phyloP scores from a whole-genome alignment of 1,140 invertebrate species.

The Drosophila micromelanica region DNA sequence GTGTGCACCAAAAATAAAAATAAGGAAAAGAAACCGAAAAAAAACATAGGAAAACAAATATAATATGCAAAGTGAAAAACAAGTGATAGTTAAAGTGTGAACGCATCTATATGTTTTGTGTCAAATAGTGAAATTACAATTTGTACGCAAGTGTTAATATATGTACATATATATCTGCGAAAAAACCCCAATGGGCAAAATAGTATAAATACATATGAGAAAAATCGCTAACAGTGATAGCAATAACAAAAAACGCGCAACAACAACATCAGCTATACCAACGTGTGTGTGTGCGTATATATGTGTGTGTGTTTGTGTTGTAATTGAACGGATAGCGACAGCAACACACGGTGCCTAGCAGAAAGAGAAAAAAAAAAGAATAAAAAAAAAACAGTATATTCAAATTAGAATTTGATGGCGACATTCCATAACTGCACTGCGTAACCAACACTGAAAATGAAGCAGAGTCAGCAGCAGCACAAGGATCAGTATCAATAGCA shows the following conservation, averaged over 20 bases:
- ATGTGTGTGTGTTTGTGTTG: conserved; percentile 50
- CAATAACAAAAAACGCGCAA: conserved; percentile 58
- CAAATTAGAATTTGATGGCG: conserved; percentile 67
- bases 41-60: conserved; percentile 47
- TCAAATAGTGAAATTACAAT: conserved; percentile 28
- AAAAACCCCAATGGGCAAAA: conserved; percentile 51
- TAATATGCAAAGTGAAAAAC: conserved; percentile 42
- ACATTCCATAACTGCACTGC: conserved; percentile 50
- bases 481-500: conserved; percentile 68
- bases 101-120: conserved; percentile 20
- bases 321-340: conserved; percentile 51
- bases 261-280: conserved; percentile 22
- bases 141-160: conserved; percentile 34
- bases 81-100: conserved; percentile 41
- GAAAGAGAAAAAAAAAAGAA: conserved; percentile 25
- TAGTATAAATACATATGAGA: conserved; percentile 72
- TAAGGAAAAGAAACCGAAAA: conserved; percentile 35
- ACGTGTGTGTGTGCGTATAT: conserved; percentile 32
- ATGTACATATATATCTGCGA: conserved; percentile 31
- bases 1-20: conserved; percentile 67
- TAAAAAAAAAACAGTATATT: conserved; percentile 41
- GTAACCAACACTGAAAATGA: conserved; percentile 44
- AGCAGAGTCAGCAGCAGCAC: conserved; percentile 5
- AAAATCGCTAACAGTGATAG: conserved; percentile 60
- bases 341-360: conserved; percentile 35